Conservation (phyloP, 64 coral and sea anemone species). For the Acropora tenuis region DNA sequence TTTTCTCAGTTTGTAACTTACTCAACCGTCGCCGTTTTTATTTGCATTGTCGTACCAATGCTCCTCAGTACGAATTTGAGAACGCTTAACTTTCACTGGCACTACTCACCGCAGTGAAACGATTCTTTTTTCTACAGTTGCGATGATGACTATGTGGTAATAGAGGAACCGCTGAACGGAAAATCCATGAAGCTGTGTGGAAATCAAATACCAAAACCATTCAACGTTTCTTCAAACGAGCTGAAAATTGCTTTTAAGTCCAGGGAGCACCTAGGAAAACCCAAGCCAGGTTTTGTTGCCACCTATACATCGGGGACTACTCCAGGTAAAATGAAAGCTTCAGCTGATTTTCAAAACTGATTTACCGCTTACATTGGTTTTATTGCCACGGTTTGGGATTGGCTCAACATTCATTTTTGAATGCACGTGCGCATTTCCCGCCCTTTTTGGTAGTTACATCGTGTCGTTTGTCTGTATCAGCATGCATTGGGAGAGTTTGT, state of each 20-base stretch:
- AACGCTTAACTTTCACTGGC: too few relatives aligned
- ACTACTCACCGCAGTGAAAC: too few relatives aligned
- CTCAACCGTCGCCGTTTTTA: too few relatives aligned
- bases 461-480: too few relatives aligned
- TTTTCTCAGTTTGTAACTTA: too few relatives aligned
- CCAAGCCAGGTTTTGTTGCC: constrained; percentile 93
- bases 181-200: constrained; percentile 80
- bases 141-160: constrained; percentile 83
- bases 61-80: too few relatives aligned
- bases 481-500: too few relatives aligned
- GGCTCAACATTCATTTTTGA: too few relatives aligned
- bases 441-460: too few relatives aligned
- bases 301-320: constrained; percentile 92
- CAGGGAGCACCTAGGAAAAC: constrained; percentile 65
- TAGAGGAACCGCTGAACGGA: constrained; percentile 71
- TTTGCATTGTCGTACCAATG: too few relatives aligned
- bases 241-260: constrained; percentile 88
- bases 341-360: too few relatives aligned
- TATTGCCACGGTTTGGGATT: background rate
- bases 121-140: constrained; percentile 40
- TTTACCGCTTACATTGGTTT: background rate
- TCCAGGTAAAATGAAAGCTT: constrained; percentile 66
- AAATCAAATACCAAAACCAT: constrained; percentile 72
- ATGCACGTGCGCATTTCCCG: too few relatives aligned
- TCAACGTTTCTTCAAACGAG: constrained; percentile 77